Conservation (phyloP, 2,888 invertebrate genomes). For the Corbicula japonica region DNA sequence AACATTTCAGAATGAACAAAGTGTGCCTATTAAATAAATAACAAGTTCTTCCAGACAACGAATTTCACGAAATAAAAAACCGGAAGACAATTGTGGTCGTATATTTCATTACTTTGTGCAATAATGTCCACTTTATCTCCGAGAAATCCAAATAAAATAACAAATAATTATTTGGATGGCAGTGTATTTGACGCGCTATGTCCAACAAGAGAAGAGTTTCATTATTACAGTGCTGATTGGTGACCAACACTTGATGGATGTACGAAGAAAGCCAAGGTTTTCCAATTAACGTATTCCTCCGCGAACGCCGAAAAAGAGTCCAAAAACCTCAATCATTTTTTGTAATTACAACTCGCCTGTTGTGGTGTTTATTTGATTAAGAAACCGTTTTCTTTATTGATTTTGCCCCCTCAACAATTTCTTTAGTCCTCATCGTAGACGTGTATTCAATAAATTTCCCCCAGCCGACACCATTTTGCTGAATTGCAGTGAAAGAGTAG, state of each 20-base stretch:
- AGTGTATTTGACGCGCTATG: constrained; percentile 5
- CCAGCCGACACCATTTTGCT: neutral
- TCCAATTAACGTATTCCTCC: constrained; percentile 32
- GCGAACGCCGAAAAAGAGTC: constrained; percentile 3
- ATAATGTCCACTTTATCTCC: neutral
- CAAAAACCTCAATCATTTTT: constrained; percentile 33
- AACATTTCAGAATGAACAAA: too few relatives aligned
- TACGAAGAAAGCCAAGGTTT: constrained; percentile 13
- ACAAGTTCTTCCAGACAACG: too few relatives aligned
- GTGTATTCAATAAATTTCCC: constrained; percentile 25
- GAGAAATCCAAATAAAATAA: constrained; percentile 13
- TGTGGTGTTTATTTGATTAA: constrained; percentile 49
- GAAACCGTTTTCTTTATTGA: constrained; percentile 35
- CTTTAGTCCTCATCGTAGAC: constrained; percentile 10
- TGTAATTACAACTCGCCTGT: constrained; percentile 39
- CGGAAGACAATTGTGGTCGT: too few relatives aligned
- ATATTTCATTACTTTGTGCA: constrained; percentile 4
- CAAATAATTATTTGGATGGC: constrained; percentile 4
- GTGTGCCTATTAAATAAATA: too few relatives aligned
- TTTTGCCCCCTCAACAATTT: constrained; percentile 29
- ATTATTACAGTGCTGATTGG: constrained; percentile 17
- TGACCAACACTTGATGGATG: constrained; percentile 13
- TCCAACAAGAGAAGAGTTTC: constrained; percentile 14
- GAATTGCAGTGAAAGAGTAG: too few relatives aligned
- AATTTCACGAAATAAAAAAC: too few relatives aligned